phyloP scores from a whole-genome alignment of 2,113 vertebrate species.

The Mustela nigripes region DNA sequence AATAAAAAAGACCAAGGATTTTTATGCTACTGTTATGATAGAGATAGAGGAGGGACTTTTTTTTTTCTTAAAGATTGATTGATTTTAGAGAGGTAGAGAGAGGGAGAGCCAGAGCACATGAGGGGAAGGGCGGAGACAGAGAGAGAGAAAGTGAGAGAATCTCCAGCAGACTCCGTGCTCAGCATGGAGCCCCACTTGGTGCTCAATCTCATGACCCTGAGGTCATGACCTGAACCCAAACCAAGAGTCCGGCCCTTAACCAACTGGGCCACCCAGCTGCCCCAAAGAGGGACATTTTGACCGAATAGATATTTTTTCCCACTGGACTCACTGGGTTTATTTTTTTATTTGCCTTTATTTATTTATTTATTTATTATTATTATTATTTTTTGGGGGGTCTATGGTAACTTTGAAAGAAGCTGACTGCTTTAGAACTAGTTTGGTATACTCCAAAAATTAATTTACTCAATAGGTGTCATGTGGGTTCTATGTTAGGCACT shows the following conservation, averaged over 20 bases:
- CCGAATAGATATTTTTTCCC: too few relatives aligned
- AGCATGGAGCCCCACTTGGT: background rate
- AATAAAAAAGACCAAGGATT: background rate
- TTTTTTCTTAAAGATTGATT: too few relatives aligned
- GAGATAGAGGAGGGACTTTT: background rate
- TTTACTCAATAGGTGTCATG: background rate
- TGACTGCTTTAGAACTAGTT: background rate
- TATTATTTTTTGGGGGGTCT: too few relatives aligned
- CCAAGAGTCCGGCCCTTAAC: background rate
- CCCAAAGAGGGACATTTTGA: background rate
- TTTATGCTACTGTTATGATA: background rate
- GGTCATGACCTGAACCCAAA: background rate
- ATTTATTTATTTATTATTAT: background rate
- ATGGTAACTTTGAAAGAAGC: background rate
- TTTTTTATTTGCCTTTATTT: background rate
- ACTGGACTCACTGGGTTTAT: background rate
- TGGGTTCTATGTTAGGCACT: background rate
- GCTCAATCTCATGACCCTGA: background rate
- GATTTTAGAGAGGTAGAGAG: background rate
- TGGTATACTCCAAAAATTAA: background rate
- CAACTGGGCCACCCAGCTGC: background rate
- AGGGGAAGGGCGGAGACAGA: background rate
- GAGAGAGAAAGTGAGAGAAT: background rate
- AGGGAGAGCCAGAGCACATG: background rate
- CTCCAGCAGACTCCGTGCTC: background rate